phyloP scores from a whole-genome alignment of 2,797 vertebrate genomes.

The Holocentrus rufus region DNA sequence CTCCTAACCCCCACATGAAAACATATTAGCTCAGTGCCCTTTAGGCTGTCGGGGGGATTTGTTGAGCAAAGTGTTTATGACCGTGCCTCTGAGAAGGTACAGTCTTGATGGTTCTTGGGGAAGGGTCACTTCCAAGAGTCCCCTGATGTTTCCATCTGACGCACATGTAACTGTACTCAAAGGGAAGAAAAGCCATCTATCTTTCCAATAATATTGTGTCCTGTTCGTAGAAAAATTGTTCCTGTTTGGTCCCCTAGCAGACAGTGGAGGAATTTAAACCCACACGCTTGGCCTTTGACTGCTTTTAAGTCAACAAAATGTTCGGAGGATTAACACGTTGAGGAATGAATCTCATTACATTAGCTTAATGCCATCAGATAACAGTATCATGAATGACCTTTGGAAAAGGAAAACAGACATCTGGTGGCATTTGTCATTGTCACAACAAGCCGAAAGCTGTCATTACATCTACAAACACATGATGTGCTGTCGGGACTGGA shows the following conservation, averaged over 20 bases:
- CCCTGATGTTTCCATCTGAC: neutral
- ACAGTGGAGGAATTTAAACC: neutral
- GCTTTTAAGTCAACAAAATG: neutral
- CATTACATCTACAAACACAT: neutral
- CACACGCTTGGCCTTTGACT: neutral
- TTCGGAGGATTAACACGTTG: neutral
- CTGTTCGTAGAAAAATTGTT: neutral
- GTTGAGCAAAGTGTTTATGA: neutral
- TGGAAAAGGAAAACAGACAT: slow-evolving; percentile 3
- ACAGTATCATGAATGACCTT: slow-evolving; percentile 14
- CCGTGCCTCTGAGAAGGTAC: neutral
- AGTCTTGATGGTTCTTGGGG: neutral
- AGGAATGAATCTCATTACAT: neutral
- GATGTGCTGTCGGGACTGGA: neutral
- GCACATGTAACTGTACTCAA: neutral
- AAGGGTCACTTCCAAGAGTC: neutral
- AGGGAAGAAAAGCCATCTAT: neutral
- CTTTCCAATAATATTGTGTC: no score
- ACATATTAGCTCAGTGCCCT: neutral
- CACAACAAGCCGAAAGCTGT: neutral
- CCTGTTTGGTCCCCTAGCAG: neutral
- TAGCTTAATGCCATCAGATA: slow-evolving; percentile 7
- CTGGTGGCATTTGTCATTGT: slow-evolving; percentile 6
- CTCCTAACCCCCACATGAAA: slow-evolving; percentile 8
- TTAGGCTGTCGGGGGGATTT: neutral